Percentiles rank a stretch among this genome's conserved stretches.
These are phyloP conservation scores for Phymatocera aterrima DNA, from an alignment of 2,888 invertebrate species.

Conservation along the genomic window DNA sequence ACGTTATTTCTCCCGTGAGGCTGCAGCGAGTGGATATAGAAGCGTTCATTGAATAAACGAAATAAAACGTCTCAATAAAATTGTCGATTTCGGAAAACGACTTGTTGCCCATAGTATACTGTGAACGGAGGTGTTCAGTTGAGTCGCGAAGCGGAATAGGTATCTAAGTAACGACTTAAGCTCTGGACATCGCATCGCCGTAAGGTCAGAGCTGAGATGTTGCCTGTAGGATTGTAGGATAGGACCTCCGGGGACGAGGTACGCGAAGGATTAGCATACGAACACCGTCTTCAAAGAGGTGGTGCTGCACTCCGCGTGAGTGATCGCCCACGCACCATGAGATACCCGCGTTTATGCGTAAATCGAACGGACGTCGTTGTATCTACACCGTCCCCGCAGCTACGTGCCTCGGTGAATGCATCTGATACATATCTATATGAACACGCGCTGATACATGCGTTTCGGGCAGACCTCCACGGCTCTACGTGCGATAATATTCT, in stretches of 20 bases:
- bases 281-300: constrained; percentile 45
- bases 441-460: constrained; percentile 44
- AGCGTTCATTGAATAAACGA: constrained; percentile 18
- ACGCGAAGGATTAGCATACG: constrained; percentile 45
- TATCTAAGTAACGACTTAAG: constrained; percentile 27
- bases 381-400: constrained; percentile 17
- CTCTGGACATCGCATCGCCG: constrained; percentile 28
- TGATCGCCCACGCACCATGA: constrained; percentile 45
- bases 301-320: constrained; percentile 45
- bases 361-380: constrained; percentile 44
- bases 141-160: constrained; percentile 16
- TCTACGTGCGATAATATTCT: constrained; percentile 42
- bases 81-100: constrained; percentile 21
- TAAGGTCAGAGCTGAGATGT: constrained; percentile 31
- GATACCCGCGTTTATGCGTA: constrained; percentile 45
- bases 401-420: constrained; percentile 8
- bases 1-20: neutral
- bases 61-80: constrained; percentile 43
- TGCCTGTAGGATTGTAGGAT: neutral
- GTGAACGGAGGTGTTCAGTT: neutral
- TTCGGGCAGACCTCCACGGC: constrained; percentile 41
- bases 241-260: constrained; percentile 45
- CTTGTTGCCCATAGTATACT: neutral
- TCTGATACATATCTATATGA: constrained; percentile 27
- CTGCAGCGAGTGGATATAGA: neutral